phyloP scores from a whole-genome alignment of 2,113 vertebrate genomes.

The Trichomycterus rosablanca region DNA sequence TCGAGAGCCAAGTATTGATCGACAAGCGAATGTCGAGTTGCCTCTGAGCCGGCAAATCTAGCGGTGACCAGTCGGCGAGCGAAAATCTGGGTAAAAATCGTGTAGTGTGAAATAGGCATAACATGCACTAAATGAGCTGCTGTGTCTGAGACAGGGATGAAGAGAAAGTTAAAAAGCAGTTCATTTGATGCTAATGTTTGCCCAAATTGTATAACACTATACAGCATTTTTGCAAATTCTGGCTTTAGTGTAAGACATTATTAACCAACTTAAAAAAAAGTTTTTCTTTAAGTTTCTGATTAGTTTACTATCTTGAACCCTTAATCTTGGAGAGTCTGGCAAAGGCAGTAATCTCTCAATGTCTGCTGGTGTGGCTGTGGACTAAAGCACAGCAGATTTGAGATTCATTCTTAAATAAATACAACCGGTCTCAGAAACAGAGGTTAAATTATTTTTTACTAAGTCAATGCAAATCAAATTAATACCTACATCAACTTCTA shows the following conservation, averaged over 20 bases:
- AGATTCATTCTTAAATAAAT: background rate
- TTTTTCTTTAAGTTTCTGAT: background rate
- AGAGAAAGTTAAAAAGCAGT: background rate
- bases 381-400: background rate
- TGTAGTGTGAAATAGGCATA: background rate
- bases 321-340: background rate
- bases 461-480: background rate
- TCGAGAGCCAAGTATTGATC: too few species aligned
- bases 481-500: constrained; percentile 13
- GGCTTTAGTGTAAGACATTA: too few species aligned
- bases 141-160: background rate
- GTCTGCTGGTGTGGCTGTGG: background rate
- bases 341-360: background rate
- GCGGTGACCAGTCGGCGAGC: too few species aligned
- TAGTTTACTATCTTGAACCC: background rate
- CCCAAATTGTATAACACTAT: background rate
- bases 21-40: too few species aligned
- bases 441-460: background rate
- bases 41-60: too few species aligned
- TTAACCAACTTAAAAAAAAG: background rate
- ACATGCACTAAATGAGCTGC: background rate
- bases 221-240: too few species aligned
- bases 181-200: background rate
- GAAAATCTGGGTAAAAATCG: too few species aligned
- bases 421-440: background rate